phyloP scores from a whole-genome alignment of 2,113 vertebrate genomes.

The Salvelinus namaycush region DNA sequence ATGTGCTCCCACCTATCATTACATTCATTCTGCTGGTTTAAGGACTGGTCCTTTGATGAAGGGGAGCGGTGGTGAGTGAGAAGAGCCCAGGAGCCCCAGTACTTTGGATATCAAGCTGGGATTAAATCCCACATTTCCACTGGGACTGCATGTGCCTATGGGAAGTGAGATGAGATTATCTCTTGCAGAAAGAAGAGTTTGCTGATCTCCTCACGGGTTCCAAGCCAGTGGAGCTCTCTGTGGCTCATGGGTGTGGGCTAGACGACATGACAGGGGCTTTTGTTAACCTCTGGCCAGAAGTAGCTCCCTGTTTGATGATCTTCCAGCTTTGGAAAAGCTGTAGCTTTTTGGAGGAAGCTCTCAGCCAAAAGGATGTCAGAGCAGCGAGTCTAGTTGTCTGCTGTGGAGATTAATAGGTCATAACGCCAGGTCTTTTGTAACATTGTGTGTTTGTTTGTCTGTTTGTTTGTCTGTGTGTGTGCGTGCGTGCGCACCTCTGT shows the following conservation, averaged over 20 bases:
- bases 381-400: constrained; percentile 63
- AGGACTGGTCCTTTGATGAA: constrained; percentile 49
- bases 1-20: constrained; percentile 45
- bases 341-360: constrained; percentile 55
- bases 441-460: constrained; percentile 8
- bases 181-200: constrained; percentile 71
- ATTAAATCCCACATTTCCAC: constrained; percentile 65
- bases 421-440: constrained; percentile 52
- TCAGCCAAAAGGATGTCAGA: constrained; percentile 69
- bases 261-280: constrained; percentile 72
- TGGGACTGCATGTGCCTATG: constrained; percentile 44
- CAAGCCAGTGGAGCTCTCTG: constrained; percentile 59
- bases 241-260: constrained; percentile 55
- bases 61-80: constrained; percentile 39
- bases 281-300: constrained; percentile 66
- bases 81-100: constrained; percentile 42
- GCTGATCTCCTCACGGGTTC: constrained; percentile 61
- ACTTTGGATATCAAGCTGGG: constrained; percentile 61
- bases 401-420: constrained; percentile 68
- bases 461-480: too few species aligned
- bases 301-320: constrained; percentile 68
- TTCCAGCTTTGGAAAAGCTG: constrained; percentile 63
- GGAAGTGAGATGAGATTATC: constrained; percentile 67
- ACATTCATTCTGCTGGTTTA: constrained; percentile 39
- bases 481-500: neutral